Evolutionary conservation across 2,113 vertebrate genomes (phyloP).

Genomic region (Eulemur rufifrons): DNA sequence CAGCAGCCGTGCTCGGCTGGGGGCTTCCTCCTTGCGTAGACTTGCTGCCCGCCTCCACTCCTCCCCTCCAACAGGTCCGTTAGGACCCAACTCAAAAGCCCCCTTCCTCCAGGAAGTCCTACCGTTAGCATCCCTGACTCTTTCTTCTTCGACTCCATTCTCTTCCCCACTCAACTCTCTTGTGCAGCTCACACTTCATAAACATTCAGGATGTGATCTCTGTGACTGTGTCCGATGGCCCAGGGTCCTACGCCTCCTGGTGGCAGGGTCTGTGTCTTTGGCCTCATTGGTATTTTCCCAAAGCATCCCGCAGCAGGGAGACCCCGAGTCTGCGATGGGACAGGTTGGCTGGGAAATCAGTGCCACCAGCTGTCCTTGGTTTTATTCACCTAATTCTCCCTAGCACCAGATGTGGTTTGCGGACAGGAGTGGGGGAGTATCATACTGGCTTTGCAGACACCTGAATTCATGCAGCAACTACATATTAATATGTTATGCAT

Average conservation of each 20-base stretch:
- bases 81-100: background rate
- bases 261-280: background rate
- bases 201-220: background rate
- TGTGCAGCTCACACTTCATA: too few species aligned
- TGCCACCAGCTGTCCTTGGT: background rate
- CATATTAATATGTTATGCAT: accelerated
- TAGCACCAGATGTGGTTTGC: background rate
- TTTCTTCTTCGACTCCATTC: background rate
- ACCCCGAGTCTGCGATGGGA: background rate
- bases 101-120: background rate
- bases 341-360: background rate
- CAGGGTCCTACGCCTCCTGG: background rate
- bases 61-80: background rate
- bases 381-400: background rate
- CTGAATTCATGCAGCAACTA: accelerated
- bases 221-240: background rate
- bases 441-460: background rate
- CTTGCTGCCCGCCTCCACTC: background rate
- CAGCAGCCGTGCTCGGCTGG: accelerated
- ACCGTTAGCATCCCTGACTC: background rate
- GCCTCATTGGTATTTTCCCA: background rate
- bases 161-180: background rate
- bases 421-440: accelerated
- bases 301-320: background rate
- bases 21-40: too few species aligned